Percentiles rank a stretch among this genome's conserved stretches.
Evolutionary conservation across 2,113 vertebrate species (phyloP).

Genomic region (Gavia stellata): DNA sequence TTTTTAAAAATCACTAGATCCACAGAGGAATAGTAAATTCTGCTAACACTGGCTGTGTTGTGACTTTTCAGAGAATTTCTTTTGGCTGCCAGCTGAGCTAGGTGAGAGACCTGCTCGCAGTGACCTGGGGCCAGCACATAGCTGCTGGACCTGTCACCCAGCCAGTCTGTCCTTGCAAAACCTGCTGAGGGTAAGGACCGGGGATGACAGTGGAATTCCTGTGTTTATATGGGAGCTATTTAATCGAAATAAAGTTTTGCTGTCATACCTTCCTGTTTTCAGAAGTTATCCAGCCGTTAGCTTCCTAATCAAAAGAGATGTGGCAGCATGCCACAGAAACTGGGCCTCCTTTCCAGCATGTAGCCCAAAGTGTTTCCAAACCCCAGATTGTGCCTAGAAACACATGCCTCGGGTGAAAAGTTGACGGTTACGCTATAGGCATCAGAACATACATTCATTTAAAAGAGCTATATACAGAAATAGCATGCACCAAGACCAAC

Average conservation of each 20-base stretch:
- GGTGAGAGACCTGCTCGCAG: not conserved
- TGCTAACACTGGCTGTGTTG: not conserved
- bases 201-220: conserved; percentile 63
- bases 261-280: conserved; percentile 69
- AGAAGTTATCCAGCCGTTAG: conserved; percentile 48
- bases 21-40: not conserved
- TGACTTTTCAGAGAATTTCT: not conserved
- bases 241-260: conserved; percentile 55
- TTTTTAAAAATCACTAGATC: not conserved
- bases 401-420: not conserved
- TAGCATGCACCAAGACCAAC: not conserved
- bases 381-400: not conserved
- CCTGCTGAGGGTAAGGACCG: not conserved
- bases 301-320: conserved; percentile 58
- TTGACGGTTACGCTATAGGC: not conserved
- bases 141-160: not conserved
- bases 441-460: not conserved
- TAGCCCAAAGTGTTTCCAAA: not conserved
- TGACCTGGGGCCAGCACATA: not conserved
- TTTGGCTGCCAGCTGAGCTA: not conserved
- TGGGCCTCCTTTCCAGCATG: not conserved
- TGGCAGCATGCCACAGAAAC: conserved; percentile 53
- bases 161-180: conserved; percentile 43
- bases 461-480: not conserved
- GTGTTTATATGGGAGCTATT: conserved; percentile 63